Conservation (phyloP, 2,113 vertebrate genomes). For the Trematocara stigmaticum region DNA sequence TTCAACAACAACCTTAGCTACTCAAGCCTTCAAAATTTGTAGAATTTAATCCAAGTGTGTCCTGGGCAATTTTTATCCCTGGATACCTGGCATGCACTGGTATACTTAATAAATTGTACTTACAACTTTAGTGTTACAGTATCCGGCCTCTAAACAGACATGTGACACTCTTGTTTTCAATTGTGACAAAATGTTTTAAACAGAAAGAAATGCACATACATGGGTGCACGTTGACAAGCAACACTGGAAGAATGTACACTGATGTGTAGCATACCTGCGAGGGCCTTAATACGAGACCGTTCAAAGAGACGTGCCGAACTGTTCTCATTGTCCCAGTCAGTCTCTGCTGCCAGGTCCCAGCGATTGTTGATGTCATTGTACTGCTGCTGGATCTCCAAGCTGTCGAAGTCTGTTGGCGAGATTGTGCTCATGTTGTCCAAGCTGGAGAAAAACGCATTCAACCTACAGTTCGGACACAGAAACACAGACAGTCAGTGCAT, state of each 20-base stretch:
- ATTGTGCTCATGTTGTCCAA: slow-evolving; percentile 84
- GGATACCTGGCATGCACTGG: background rate
- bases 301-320: slow-evolving; percentile 91
- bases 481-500: background rate
- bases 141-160: background rate
- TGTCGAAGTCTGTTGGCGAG: slow-evolving; percentile 91
- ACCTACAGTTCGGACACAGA: slow-evolving; percentile 49
- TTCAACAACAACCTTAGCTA: background rate
- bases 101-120: background rate
- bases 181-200: background rate
- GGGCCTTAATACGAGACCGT: slow-evolving; percentile 89
- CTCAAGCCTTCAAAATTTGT: background rate
- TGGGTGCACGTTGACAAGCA: background rate
- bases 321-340: slow-evolving; percentile 93
- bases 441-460: slow-evolving; percentile 62
- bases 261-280: slow-evolving; percentile 77
- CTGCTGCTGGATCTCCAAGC: slow-evolving; percentile 93
- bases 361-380: slow-evolving; percentile 96
- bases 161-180: background rate
- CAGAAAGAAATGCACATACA: background rate
- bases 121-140: background rate
- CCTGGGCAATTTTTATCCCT: background rate
- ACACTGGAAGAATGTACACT: background rate
- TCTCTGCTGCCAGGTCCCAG: slow-evolving; percentile 86
- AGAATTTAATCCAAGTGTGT: background rate